These are phyloP conservation scores for Rhabdomys pumilio DNA, from an alignment of 2,797 vertebrate genomes.

Conservation along the genomic window DNA sequence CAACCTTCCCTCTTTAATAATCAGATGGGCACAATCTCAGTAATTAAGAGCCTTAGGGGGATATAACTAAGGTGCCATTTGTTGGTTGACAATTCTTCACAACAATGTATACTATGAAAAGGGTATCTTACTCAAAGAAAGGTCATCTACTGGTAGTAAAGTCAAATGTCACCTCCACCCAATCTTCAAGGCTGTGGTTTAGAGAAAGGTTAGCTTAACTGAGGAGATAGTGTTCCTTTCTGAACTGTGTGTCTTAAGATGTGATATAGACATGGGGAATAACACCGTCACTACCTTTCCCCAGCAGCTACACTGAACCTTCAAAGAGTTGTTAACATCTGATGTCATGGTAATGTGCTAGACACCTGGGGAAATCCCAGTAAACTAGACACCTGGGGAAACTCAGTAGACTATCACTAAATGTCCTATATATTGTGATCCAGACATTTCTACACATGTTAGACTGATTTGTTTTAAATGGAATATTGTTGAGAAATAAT, in stretches of 20 bases:
- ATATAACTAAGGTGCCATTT: constrained; percentile 7
- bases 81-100: constrained; percentile 46
- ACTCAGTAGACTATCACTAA: constrained; percentile 46
- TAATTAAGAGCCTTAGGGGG: neutral
- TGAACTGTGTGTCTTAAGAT: constrained; percentile 63
- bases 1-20: neutral
- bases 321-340: constrained; percentile 59
- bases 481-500: constrained; percentile 23
- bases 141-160: constrained; percentile 76
- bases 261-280: constrained; percentile 49
- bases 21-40: constrained; percentile 9
- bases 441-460: constrained; percentile 19
- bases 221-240: constrained; percentile 74
- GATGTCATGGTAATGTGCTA: constrained; percentile 28
- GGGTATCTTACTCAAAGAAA: constrained; percentile 78
- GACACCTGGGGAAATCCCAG: constrained; percentile 73
- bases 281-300: constrained; percentile 30
- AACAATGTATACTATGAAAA: constrained; percentile 5
- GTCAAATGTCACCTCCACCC: constrained; percentile 79
- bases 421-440: constrained; percentile 14
- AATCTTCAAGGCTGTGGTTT: constrained; percentile 79
- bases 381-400: constrained; percentile 67
- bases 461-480: constrained; percentile 25
- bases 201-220: constrained; percentile 82
- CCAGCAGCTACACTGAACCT: neutral